These are phyloP conservation scores for Triplophysa bombifrons DNA, from an alignment of 2,797 vertebrate genomes.

Conservation along the genomic window DNA sequence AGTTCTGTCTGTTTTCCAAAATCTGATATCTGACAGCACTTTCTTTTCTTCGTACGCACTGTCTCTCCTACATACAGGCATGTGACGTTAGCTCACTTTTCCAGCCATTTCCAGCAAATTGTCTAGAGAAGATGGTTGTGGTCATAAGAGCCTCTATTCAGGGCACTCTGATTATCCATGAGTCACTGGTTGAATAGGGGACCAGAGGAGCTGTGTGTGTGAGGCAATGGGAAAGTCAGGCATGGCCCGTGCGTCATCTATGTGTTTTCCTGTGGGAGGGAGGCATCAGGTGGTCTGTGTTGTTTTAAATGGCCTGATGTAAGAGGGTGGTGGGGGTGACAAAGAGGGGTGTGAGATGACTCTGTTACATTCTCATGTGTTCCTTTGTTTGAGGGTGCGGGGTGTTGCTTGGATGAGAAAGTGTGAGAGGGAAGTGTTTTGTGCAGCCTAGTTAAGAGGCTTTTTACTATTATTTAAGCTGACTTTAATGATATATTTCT, in stretches of 20 bases:
- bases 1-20: neutral
- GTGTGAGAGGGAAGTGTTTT: neutral
- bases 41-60: neutral
- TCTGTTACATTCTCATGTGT: slow-evolving; percentile 20
- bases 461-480: slow-evolving; percentile 11
- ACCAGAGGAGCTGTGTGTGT: neutral
- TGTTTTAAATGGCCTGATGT: slow-evolving; percentile 22
- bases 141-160: slow-evolving; percentile 10
- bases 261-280: slow-evolving; percentile 34
- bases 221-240: slow-evolving; percentile 7
- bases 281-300: slow-evolving; percentile 33
- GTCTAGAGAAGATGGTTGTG: neutral
- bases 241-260: slow-evolving; percentile 21
- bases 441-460: neutral
- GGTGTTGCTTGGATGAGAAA: slow-evolving; percentile 14
- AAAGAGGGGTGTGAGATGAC: slow-evolving; percentile 12
- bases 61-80: neutral
- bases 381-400: neutral
- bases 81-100: neutral
- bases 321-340: slow-evolving; percentile 22
- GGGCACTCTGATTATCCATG: slow-evolving; percentile 29
- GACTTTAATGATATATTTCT: neutral
- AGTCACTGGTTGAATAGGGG: slow-evolving; percentile 31
- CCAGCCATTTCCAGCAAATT: neutral
- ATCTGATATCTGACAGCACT: neutral